Conservation (phyloP, 1,140 invertebrate species). For the Microplitis demolitor region DNA sequence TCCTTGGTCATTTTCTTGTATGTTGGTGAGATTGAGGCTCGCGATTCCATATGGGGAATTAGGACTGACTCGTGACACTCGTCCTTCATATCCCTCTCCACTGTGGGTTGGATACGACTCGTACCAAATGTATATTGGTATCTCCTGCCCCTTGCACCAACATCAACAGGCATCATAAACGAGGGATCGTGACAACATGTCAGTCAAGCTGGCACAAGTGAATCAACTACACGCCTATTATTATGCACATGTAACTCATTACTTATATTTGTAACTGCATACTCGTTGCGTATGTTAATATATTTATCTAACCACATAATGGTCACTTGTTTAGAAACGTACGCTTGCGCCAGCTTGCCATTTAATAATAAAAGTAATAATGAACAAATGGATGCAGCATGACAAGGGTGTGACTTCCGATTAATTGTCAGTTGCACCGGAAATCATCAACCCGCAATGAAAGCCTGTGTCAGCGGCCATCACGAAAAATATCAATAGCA, state of each 20-base stretch:
- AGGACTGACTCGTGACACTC: constrained; percentile 84
- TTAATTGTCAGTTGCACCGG: constrained; percentile 1
- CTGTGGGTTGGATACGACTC: constrained; percentile 94
- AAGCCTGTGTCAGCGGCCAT: constrained; percentile 1
- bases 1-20: constrained; percentile 90
- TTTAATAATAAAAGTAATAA: constrained; percentile 12
- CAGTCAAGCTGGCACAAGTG: constrained; percentile 18
- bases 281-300: background rate
- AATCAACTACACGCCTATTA: background rate
- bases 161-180: constrained; percentile 58
- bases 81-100: constrained; percentile 87
- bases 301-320: background rate
- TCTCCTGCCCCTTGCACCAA: constrained; percentile 80
- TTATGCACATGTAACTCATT: background rate
- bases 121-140: constrained; percentile 97
- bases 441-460: constrained; percentile 2
- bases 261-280: too few species aligned
- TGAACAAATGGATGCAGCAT: constrained; percentile 21
- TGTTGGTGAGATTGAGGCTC: constrained; percentile 92
- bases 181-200: constrained; percentile 34
- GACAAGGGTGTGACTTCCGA: constrained; percentile 18
- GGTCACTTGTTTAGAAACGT: background rate
- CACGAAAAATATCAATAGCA: constrained; percentile 5
- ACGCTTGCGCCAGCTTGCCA: constrained; percentile 11
- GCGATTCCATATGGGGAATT: constrained; percentile 87